Conservation (phyloP, 2,888 invertebrate species). For the Torymus tubicola region DNA sequence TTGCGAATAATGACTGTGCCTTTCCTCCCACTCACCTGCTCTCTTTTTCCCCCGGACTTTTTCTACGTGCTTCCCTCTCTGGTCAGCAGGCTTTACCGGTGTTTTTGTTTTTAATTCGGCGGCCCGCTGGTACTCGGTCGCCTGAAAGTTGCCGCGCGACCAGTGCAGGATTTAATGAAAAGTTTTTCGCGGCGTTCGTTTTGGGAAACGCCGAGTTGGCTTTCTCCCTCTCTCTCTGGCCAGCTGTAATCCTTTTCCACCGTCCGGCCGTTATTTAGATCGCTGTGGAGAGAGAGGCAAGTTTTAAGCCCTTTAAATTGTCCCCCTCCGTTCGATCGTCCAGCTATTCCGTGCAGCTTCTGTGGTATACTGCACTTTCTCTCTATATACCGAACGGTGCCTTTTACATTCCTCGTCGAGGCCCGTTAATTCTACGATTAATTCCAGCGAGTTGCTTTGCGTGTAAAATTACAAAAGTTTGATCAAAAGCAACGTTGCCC, state of each 20-base stretch:
- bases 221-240: not conserved
- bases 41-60: not conserved
- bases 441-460: too few species aligned
- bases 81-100: not conserved
- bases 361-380: too few species aligned
- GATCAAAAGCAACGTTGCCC: not conserved
- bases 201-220: not conserved
- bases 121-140: not conserved
- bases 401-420: too few species aligned
- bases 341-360: too few species aligned
- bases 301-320: constrained; percentile 21
- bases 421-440: too few species aligned
- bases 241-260: constrained; percentile 28
- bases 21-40: not conserved
- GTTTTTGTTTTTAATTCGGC: constrained; percentile 28
- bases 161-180: constrained; percentile 23
- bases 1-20: not conserved
- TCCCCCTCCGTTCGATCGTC: not conserved
- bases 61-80: not conserved
- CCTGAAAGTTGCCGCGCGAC: not conserved
- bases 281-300: not conserved
- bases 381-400: too few species aligned
- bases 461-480: too few species aligned
- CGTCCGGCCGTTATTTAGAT: constrained; percentile 7
- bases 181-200: not conserved